Percentiles rank a stretch among this genome's conserved stretches.
These are phyloP conservation scores for Operophtera brumata DNA, from an alignment of 2,888 invertebrate species.

Conservation along the genomic window DNA sequence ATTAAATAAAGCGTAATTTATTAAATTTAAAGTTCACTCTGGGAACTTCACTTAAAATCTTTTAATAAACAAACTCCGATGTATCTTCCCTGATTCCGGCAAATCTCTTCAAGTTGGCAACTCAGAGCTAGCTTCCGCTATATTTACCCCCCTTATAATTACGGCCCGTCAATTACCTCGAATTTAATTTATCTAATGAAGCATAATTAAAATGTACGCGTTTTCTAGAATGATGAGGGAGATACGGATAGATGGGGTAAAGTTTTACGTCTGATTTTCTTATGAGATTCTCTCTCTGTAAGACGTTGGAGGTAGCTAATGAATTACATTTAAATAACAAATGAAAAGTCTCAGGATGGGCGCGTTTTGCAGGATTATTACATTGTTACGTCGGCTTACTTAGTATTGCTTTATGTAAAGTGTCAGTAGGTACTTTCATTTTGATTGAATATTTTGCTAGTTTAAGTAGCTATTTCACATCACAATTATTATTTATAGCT, in stretches of 20 bases:
- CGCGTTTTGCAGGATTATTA: slow-evolving; percentile 13
- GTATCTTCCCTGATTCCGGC: slow-evolving; percentile 34
- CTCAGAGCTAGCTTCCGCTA: slow-evolving; percentile 46
- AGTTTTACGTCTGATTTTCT: slow-evolving; percentile 39
- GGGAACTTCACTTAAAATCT: slow-evolving; percentile 45
- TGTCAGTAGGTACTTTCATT: not conserved
- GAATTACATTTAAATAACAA: slow-evolving; percentile 31
- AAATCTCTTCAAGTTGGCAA: slow-evolving; percentile 48
- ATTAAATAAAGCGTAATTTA: slow-evolving; percentile 45
- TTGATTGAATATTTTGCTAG: not conserved
- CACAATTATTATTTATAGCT: too few relatives aligned
- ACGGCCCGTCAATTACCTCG: slow-evolving; percentile 72
- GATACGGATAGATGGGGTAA: slow-evolving; percentile 42
- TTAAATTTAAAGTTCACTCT: slow-evolving; percentile 54
- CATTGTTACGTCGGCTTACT: slow-evolving; percentile 7
- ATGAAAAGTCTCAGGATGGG: slow-evolving; percentile 17
- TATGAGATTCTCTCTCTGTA: slow-evolving; percentile 13
- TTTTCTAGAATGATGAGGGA: slow-evolving; percentile 58
- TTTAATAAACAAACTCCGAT: slow-evolving; percentile 52
- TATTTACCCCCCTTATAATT: slow-evolving; percentile 58
- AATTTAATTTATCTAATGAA: slow-evolving; percentile 81
- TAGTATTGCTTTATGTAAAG: not conserved
- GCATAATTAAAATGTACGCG: slow-evolving; percentile 79
- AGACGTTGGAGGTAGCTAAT: slow-evolving; percentile 22
- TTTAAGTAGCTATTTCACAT: too few relatives aligned